These are phyloP conservation scores for Agrochola lota DNA, from an alignment of 2,888 invertebrate species.

Conservation along the genomic window DNA sequence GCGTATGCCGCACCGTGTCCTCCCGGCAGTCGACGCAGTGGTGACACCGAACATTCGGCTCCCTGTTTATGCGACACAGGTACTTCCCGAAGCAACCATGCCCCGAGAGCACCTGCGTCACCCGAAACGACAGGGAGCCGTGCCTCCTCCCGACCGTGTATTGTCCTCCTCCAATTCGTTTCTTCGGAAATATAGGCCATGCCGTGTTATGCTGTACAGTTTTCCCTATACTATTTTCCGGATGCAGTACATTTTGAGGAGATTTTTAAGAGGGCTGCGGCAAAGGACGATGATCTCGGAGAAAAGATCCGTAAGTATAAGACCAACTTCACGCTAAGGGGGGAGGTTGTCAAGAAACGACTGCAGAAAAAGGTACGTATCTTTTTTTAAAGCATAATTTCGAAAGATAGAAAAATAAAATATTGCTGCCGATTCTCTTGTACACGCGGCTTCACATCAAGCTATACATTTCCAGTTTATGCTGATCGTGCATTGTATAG, in stretches of 20 bases:
- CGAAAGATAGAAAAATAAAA: neutral
- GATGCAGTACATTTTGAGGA: slow-evolving; percentile 90
- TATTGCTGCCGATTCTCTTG: no score
- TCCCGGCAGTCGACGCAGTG: no score
- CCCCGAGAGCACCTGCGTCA: no score
- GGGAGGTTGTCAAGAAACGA: slow-evolving; percentile 79
- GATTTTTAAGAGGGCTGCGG: slow-evolving; percentile 86
- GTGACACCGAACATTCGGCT: no score
- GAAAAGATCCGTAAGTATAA: slow-evolving; percentile 78
- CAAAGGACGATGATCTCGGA: slow-evolving; percentile 79
- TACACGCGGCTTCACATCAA: no score
- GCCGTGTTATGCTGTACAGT: neutral
- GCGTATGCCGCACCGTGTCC: no score
- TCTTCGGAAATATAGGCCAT: neutral
- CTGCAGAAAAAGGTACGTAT: slow-evolving; percentile 74
- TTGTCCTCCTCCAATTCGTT: neutral
- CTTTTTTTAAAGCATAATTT: neutral
- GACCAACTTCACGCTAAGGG: slow-evolving; percentile 74
- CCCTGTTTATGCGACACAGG: no score
- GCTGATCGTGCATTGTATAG: no score
- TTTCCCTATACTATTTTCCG: slow-evolving; percentile 50
- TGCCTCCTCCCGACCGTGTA: no score
- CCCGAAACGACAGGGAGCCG: no score
- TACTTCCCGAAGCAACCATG: no score
- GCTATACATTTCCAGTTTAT: no score